Conservation (phyloP, 2,113 vertebrate species). For the Suricata suricatta region DNA sequence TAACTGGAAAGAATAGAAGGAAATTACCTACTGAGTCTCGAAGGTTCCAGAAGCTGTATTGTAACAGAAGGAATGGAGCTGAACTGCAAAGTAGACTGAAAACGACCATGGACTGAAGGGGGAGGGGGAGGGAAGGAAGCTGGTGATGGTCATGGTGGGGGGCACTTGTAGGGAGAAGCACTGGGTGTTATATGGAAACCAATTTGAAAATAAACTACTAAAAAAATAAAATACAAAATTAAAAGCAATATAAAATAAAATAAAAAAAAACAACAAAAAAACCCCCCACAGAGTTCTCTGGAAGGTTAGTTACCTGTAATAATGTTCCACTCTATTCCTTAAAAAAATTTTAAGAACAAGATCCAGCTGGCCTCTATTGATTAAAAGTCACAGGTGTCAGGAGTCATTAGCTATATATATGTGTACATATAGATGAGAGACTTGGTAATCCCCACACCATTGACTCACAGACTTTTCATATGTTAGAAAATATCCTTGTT, state of each 20-base stretch:
- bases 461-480: conserved; percentile 20
- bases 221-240: background rate
- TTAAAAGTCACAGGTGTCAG: background rate
- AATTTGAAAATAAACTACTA: too few relatives aligned
- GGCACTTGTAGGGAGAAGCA: too few relatives aligned
- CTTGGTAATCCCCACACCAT: background rate
- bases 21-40: background rate
- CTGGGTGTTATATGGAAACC: too few relatives aligned
- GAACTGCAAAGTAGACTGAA: background rate
- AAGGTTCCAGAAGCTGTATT: background rate
- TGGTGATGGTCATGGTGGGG: too few relatives aligned
- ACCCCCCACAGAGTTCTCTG: background rate
- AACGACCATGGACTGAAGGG: too few relatives aligned
- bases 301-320: background rate
- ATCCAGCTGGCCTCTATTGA: background rate
- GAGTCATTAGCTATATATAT: background rate
- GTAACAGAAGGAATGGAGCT: background rate
- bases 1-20: background rate
- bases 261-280: too few relatives aligned
- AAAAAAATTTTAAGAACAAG: background rate
- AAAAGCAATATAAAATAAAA: background rate
- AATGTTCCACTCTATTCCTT: background rate
- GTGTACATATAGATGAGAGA: background rate
- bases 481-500: background rate
- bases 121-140: too few relatives aligned